A percentile compares a stretch with the other conserved stretches of the same genome.
Conservation (phyloP, 2,113 vertebrate species). For the Empidonax traillii region DNA sequence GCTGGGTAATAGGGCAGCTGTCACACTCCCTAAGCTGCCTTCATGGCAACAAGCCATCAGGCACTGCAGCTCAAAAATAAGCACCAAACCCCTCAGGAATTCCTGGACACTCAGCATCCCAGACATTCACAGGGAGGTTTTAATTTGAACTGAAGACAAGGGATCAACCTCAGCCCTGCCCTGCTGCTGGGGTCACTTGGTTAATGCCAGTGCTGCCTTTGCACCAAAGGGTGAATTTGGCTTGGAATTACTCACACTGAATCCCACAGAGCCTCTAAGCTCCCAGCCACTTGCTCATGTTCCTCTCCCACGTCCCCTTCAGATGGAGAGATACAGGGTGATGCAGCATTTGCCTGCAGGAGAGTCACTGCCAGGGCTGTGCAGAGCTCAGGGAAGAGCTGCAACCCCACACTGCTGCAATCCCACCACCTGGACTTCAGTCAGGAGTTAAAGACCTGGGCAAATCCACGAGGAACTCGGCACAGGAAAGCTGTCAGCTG, state of each 20-base stretch:
- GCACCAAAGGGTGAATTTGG: neutral
- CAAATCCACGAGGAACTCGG: neutral
- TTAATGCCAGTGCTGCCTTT: neutral
- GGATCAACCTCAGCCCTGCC: neutral
- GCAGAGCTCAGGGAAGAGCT: constrained; percentile 5
- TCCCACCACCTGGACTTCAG: neutral
- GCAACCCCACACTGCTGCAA: constrained; percentile 37
- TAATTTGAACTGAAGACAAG: neutral
- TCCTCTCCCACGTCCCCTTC: constrained; percentile 59
- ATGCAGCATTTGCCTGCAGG: constrained; percentile 64
- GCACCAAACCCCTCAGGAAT: neutral
- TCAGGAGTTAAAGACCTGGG: neutral
- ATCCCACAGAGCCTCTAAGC: constrained; percentile 31
- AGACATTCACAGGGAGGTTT: neutral
- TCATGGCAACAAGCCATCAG: constrained; percentile 29
- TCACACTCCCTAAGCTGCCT: constrained; percentile 42
- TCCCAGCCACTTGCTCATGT: constrained; percentile 29
- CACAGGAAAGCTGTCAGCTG: constrained; percentile 2
- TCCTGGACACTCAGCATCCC: neutral
- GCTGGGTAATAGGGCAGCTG: constrained; percentile 42
- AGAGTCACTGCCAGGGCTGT: constrained; percentile 57
- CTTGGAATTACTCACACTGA: constrained; percentile 15
- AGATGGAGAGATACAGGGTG: constrained; percentile 42
- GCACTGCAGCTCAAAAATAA: constrained; percentile 11
- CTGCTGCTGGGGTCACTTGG: neutral